phyloP scores from a whole-genome alignment of 2,113 vertebrate species.

The Lathamus discolor region DNA sequence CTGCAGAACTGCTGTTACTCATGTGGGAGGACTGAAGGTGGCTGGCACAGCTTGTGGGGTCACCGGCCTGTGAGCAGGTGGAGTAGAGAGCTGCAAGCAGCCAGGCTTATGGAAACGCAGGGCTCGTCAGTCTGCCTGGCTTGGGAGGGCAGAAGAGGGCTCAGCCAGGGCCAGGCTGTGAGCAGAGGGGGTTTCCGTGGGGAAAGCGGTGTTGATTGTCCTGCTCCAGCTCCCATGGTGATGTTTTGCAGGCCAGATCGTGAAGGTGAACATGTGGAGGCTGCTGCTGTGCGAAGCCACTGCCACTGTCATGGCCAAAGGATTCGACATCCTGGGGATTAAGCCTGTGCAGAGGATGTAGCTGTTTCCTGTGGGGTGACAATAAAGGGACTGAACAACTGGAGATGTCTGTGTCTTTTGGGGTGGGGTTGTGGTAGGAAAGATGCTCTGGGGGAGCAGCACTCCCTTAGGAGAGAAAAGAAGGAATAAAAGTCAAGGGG shows the following conservation, averaged over 20 bases:
- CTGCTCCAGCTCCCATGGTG: background rate
- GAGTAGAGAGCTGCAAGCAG: background rate
- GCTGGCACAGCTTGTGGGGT: background rate
- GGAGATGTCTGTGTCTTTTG: background rate
- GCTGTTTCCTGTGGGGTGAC: slow-evolving; percentile 42
- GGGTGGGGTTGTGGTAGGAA: background rate
- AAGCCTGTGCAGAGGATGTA: slow-evolving; percentile 94
- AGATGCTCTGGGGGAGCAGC: background rate
- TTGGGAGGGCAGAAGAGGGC: background rate
- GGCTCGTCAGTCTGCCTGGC: background rate
- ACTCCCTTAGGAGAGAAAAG: background rate
- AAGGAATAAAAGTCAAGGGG: background rate
- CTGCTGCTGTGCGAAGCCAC: slow-evolving; percentile 93
- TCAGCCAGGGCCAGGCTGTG: background rate
- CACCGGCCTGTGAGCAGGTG: background rate
- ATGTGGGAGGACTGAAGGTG: background rate
- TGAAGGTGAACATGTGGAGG: slow-evolving; percentile 95
- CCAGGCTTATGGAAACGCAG: background rate
- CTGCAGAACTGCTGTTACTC: background rate
- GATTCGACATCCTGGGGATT: slow-evolving; percentile 92
- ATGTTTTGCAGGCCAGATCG: slow-evolving; percentile 81
- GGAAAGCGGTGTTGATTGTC: fast-evolving
- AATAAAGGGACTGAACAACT: slow-evolving; percentile 42
- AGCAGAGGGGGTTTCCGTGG: fast-evolving
- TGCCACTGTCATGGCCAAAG: slow-evolving; percentile 90